Percentiles rank a stretch among this genome's conserved stretches.
phyloP scores from a whole-genome alignment of 2,113 vertebrate genomes.

The rat (Rattus norvegicus) region DNA sequence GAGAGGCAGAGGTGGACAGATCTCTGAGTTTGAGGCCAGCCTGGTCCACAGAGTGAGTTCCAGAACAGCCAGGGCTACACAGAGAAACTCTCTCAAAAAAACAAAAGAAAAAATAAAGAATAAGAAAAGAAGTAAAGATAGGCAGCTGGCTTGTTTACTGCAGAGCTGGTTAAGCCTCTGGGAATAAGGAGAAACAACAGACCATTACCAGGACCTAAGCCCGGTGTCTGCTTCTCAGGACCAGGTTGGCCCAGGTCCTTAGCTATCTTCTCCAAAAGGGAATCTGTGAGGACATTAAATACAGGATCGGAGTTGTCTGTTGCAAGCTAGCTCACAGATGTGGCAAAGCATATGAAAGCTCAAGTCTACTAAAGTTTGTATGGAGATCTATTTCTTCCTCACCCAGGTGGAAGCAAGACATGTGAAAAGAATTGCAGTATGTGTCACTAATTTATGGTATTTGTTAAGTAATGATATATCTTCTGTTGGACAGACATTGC shows the following conservation, averaged over 20 bases:
- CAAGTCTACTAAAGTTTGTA: background rate
- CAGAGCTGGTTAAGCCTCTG: background rate
- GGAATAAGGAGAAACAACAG: background rate
- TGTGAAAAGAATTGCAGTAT: background rate
- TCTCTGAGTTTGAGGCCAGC: background rate
- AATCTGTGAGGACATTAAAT: background rate
- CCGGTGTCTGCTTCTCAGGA: no score
- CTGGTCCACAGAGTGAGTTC: background rate
- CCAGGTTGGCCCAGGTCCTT: background rate
- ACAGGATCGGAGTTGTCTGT: background rate
- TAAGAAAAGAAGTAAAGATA: background rate
- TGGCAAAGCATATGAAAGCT: background rate
- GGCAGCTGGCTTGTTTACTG: background rate
- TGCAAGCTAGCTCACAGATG: background rate
- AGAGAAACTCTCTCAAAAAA: background rate
- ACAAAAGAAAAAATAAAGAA: background rate
- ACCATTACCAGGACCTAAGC: background rate
- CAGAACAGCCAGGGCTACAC: background rate
- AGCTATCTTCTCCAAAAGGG: background rate
- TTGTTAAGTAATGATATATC: slow-evolving; percentile 5
- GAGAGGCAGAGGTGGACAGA: background rate
- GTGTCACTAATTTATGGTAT: background rate
- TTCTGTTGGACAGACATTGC: slow-evolving; percentile 7
- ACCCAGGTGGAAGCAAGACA: background rate
- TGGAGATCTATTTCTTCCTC: background rate